A percentile compares a stretch with the other conserved stretches of the same genome.
phyloP scores from a whole-genome alignment of 2,888 invertebrate genomes.

The Sympetrum striolatum region DNA sequence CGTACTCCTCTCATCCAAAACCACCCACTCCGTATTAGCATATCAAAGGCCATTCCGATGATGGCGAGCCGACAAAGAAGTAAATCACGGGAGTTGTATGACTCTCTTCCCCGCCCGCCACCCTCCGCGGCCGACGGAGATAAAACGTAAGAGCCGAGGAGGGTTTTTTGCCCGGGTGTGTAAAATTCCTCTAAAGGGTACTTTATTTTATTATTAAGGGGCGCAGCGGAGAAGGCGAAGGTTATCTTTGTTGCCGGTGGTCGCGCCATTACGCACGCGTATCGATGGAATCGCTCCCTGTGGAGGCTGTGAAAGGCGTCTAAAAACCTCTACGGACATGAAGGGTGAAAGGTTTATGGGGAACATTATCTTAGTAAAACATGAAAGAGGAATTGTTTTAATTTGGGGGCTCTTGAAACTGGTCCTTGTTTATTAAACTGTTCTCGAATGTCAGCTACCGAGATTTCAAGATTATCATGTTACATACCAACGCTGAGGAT shows the following conservation, averaged over 20 bases:
- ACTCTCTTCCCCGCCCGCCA: neutral
- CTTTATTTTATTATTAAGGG: neutral
- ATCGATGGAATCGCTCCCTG: neutral
- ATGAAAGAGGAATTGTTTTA: no score
- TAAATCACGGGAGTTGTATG: slow-evolving; percentile 40
- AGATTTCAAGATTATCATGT: no score
- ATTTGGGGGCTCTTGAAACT: no score
- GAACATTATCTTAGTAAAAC: no score
- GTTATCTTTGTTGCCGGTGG: slow-evolving; percentile 9
- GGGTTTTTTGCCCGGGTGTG: neutral
- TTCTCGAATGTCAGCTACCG: no score
- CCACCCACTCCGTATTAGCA: neutral
- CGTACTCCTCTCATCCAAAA: neutral
- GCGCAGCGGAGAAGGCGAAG: neutral
- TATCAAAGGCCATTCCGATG: slow-evolving; percentile 38
- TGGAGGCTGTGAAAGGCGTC: no score
- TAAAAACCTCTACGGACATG: no score
- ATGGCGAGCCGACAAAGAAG: slow-evolving; percentile 26
- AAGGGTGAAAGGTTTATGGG: no score
- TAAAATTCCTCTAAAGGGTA: neutral
- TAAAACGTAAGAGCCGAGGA: neutral
- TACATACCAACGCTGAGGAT: no score
- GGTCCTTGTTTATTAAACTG: no score
- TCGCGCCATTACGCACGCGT: neutral
- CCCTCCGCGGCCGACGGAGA: neutral